These are phyloP conservation scores for Melinopterus prodromus DNA, from an alignment of 2,888 invertebrate genomes.

Conservation along the genomic window DNA sequence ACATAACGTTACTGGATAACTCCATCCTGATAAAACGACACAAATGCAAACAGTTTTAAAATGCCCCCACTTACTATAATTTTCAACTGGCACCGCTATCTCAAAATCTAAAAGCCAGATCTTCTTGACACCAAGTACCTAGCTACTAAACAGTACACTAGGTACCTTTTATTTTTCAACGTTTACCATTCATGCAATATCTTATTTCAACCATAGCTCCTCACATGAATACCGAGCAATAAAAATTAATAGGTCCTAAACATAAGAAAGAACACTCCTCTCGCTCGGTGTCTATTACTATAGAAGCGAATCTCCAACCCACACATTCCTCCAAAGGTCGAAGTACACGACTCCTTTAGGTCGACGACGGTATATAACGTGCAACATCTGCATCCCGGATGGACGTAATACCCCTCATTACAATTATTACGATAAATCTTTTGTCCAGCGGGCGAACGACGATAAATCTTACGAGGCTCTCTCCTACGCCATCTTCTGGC, in stretches of 20 bases:
- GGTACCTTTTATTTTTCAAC: too few species aligned
- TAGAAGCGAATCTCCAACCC: neutral
- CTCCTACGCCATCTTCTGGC: constrained; percentile 33
- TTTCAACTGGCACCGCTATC: too few species aligned
- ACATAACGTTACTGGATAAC: too few species aligned
- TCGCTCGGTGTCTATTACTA: neutral
- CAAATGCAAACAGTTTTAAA: too few species aligned
- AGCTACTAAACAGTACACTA: too few species aligned
- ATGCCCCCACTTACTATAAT: too few species aligned
- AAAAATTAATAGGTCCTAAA: neutral
- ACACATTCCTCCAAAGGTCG: constrained; percentile 4
- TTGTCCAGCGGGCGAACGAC: constrained; percentile 32
- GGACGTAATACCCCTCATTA: constrained; percentile 31
- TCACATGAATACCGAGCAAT: neutral
- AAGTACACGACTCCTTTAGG: neutral
- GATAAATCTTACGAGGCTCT: constrained; percentile 29
- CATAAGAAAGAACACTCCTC: neutral
- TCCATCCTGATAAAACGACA: too few species aligned
- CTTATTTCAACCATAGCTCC: neutral
- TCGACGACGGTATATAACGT: constrained; percentile 4
- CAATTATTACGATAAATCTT: constrained; percentile 37
- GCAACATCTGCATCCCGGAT: constrained; percentile 36
- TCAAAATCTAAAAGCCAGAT: too few species aligned
- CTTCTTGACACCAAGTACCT: too few species aligned
- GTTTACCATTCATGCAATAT: neutral